Conservation (phyloP, 2,888 invertebrate genomes). For the Formica aserva region DNA sequence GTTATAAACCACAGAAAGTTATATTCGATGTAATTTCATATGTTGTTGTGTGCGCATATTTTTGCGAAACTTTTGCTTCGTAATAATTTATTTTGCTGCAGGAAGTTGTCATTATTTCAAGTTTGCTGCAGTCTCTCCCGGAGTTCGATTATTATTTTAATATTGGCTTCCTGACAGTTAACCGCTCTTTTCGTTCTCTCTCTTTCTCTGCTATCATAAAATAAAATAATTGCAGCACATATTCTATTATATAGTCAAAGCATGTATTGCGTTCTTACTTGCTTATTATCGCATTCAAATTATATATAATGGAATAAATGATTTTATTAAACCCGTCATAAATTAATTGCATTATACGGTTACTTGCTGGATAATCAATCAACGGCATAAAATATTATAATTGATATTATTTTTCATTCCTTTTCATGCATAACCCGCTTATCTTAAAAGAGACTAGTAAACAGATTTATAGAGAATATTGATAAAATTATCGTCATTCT, state of each 20-base stretch:
- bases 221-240: slow-evolving; percentile 29
- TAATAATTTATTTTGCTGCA: background rate
- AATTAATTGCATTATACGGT: slow-evolving; percentile 42
- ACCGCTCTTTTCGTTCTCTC: background rate
- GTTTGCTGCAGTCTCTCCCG: slow-evolving; percentile 3
- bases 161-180: slow-evolving; percentile 32
- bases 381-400: slow-evolving; percentile 15
- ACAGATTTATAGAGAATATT: slow-evolving; percentile 4
- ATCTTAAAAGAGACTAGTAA: background rate
- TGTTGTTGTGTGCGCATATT: background rate
- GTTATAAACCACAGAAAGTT: background rate
- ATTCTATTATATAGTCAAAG: slow-evolving; percentile 29
- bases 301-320: slow-evolving; percentile 43
- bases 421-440: background rate
- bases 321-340: slow-evolving; percentile 34
- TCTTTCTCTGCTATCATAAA: slow-evolving; percentile 10
- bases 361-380: slow-evolving; percentile 38
- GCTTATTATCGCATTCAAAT: slow-evolving; percentile 53
- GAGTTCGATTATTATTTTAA: slow-evolving; percentile 51
- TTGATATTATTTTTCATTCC: slow-evolving; percentile 16
- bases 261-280: slow-evolving; percentile 14
- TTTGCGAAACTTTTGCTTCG: background rate
- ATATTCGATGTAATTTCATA: background rate
- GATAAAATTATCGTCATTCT: slow-evolving; percentile 2
- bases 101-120: slow-evolving; percentile 31